phyloP scores from a whole-genome alignment of 2,113 vertebrate genomes.

The Pelecanus crispus region DNA sequence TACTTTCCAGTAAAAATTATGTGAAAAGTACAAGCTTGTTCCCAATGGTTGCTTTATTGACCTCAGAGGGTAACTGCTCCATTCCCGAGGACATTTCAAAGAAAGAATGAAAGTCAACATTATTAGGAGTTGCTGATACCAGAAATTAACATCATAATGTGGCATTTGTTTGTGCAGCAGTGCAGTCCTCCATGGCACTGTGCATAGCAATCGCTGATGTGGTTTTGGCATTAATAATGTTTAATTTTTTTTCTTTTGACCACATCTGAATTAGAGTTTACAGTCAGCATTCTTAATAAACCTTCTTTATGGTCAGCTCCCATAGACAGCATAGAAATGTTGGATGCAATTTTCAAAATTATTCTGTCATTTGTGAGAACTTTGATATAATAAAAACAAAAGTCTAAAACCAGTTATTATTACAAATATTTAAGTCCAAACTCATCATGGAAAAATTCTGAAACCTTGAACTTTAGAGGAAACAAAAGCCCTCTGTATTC shows the following conservation, averaged over 20 bases:
- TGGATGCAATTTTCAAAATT: neutral
- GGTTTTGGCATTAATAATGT: conserved; percentile 13
- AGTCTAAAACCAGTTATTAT: neutral
- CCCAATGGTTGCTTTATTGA: neutral
- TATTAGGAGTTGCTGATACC: neutral
- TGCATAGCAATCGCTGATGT: neutral
- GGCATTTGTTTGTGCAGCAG: neutral
- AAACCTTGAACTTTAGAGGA: neutral
- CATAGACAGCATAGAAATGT: neutral
- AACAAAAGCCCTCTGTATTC: neutral
- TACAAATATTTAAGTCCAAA: neutral
- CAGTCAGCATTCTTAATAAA: neutral
- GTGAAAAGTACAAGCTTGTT: neutral
- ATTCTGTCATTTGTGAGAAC: neutral
- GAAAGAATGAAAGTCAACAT: neutral
- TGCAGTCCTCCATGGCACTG: neutral
- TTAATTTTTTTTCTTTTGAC: neutral
- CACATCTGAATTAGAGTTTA: conserved; percentile 26
- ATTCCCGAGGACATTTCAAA: neutral
- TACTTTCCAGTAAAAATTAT: neutral
- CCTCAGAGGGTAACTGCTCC: neutral
- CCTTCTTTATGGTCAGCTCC: neutral
- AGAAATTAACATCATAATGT: neutral
- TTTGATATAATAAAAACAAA: neutral
- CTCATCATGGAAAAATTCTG: neutral